Evolutionary conservation across 2,888 invertebrate genomes (phyloP), one percentile per base, ranked within the genome.

Genomic region (Orthosia cruda): DNA sequence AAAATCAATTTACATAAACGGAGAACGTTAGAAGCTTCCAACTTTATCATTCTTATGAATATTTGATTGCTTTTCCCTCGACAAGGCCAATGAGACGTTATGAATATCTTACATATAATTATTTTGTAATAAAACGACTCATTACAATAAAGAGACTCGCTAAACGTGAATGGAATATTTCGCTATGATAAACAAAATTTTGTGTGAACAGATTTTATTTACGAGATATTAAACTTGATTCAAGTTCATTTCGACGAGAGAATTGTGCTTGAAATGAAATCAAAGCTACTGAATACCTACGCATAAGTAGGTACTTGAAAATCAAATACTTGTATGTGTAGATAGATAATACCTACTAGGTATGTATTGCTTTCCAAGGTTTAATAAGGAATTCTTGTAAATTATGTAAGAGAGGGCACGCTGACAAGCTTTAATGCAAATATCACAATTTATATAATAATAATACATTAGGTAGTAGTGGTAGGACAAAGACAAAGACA

Each of bases 41-140:
- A 74, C 45, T 81, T 67, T 74, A 58, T 73, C n/a, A 73, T 77
- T 75, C 62, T 71, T 79, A 76, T 80, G 73, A 83, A 81, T 80
- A 81, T 81, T 83, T 74, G 76, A 84, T 85, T 83, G 73, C 40
- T 12, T 65, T 73, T 74, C 49, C 47, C 71, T 65, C 74, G 32
- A 61, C 64, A 73, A 75, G 23, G 26, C 40, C 64, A 83, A 79
- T 79, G 65, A 79, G 58, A 77, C 75, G 73, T 55, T 75, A 81
- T 61, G 68, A 77, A 77, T 74, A 76, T 76, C 52, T 47, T 68
- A 62, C 59, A 73, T 73, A 59, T 61, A 49, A 65, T 79, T 71
- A 70, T 65, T 67, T 11, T 65, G 18, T 73, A 64, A 76, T 77
- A 73, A 71, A 69, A 69, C 76, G 32, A 71, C 70, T 58, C 47